These are phyloP conservation scores for Calidris pygmaea DNA, from an alignment of 2,113 vertebrate genomes.

Conservation along the genomic window DNA sequence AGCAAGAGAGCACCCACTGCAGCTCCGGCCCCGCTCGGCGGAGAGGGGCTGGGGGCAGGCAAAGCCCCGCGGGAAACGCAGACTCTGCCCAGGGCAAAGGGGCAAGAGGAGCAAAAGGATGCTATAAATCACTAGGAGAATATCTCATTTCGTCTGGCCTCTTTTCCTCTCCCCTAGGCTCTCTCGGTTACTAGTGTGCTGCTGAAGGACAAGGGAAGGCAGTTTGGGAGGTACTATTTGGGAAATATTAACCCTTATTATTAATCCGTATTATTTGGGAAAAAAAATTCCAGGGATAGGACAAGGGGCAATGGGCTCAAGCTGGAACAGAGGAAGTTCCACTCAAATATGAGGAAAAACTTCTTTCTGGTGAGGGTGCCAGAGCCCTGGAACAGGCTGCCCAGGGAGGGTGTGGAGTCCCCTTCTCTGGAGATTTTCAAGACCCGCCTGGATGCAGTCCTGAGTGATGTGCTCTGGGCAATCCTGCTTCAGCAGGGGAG, in stretches of 20 bases:
- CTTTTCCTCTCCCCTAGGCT: neutral
- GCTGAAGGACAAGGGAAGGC: neutral
- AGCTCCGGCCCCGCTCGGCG: neutral
- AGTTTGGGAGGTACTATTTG: neutral
- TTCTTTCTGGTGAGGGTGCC: too few species aligned
- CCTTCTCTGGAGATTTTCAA: too few species aligned
- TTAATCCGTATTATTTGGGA: neutral
- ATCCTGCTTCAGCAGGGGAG: too few species aligned
- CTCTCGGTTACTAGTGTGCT: neutral
- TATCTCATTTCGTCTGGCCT: neutral
- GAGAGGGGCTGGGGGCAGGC: neutral
- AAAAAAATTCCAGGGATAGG: neutral
- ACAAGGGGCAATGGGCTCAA: too few species aligned
- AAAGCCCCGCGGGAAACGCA: neutral
- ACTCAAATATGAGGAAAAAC: too few species aligned
- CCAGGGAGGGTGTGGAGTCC: too few species aligned
- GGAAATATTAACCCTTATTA: neutral
- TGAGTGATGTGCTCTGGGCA: too few species aligned
- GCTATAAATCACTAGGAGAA: neutral
- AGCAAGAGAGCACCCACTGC: neutral
- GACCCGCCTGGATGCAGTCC: too few species aligned
- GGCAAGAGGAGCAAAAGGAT: neutral
- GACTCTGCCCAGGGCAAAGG: neutral
- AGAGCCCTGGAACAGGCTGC: too few species aligned
- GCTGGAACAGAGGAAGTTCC: too few species aligned